A percentile compares a stretch with the other conserved stretches of the same genome.
phyloP scores from a whole-genome alignment of 2,113 vertebrate genomes.

The Gallinago undulata region DNA sequence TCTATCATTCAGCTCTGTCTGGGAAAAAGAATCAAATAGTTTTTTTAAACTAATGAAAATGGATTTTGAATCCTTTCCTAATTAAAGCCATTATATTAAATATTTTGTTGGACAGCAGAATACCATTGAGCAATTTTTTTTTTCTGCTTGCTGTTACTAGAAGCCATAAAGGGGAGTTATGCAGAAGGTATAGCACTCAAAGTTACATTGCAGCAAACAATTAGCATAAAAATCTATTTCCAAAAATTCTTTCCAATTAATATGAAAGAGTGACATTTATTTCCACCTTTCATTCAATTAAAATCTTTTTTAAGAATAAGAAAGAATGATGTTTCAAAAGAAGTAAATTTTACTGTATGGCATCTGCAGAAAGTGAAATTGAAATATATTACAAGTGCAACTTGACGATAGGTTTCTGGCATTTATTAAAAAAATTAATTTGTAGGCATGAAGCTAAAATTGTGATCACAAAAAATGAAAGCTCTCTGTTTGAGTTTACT shows the following conservation, averaged over 20 bases:
- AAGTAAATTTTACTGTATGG: neutral
- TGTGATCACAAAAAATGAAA: neutral
- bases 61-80: neutral
- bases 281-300: conserved; percentile 24
- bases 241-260: conserved; percentile 44
- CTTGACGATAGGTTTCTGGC: neutral
- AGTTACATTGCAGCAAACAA: neutral
- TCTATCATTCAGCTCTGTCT: neutral
- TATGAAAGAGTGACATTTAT: conserved; percentile 1
- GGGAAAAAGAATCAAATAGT: neutral
- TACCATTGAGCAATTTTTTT: neutral
- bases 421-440: neutral
- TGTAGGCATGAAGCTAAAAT: neutral
- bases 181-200: neutral
- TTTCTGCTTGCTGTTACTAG: neutral
- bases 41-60: neutral
- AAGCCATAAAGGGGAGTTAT: neutral
- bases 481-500: neutral
- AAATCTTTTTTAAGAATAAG: conserved; percentile 39
- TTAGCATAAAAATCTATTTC: neutral
- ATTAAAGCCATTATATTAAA: neutral
- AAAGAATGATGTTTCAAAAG: neutral
- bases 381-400: neutral
- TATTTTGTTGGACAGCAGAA: neutral
- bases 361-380: neutral